A percentile compares a stretch with the other conserved stretches of the same genome.
These are phyloP conservation scores for Sphenopsis melanotis DNA, from an alignment of 2,797 vertebrate species.

Conservation along the genomic window DNA sequence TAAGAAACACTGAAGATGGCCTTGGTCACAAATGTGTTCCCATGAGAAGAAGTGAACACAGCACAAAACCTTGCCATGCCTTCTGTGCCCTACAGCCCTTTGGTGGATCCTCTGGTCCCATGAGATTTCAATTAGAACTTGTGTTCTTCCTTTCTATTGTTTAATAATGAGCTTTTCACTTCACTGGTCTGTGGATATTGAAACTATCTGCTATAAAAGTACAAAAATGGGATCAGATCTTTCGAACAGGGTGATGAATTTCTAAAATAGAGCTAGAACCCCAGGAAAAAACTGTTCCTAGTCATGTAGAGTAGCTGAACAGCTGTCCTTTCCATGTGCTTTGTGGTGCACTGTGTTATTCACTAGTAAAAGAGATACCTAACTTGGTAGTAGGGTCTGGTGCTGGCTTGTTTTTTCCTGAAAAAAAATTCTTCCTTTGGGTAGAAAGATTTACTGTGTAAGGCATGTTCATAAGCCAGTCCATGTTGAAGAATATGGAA, in stretches of 20 bases:
- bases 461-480: not conserved
- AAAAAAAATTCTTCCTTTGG: not conserved
- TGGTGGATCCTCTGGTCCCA: not conserved
- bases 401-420: not conserved
- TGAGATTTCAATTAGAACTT: not conserved
- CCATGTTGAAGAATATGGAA: not conserved
- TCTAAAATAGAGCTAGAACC: not conserved
- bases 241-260: not conserved
- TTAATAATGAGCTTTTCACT: constrained; percentile 3
- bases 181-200: not conserved
- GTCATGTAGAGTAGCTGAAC: not conserved
- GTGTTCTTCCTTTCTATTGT: not conserved
- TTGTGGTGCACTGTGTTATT: not conserved
- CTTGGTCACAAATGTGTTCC: not conserved
- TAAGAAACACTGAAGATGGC: not conserved
- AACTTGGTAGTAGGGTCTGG: not conserved
- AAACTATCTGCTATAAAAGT: not conserved
- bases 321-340: not conserved
- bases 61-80: not conserved
- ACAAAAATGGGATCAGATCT: not conserved
- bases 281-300: not conserved
- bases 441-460: not conserved
- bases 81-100: not conserved
- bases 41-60: not conserved
- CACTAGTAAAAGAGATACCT: not conserved